Percentiles rank a stretch among this genome's conserved stretches.
Evolutionary conservation across 1,140 invertebrate species (phyloP).

Genomic region (Leptinotarsa defecta): DNA sequence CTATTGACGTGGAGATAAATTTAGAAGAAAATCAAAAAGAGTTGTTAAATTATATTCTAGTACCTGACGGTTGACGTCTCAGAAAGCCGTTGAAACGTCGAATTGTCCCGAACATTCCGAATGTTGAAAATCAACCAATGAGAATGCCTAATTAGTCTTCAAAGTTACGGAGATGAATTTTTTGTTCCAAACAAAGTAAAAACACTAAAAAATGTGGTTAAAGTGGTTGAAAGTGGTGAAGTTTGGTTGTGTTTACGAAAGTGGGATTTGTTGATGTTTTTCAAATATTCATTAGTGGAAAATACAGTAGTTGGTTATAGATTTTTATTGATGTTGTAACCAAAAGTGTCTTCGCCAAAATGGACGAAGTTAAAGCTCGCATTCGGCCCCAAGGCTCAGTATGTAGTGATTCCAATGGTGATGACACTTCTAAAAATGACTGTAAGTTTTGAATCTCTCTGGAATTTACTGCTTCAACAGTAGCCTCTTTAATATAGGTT

Average conservation of each 20-base stretch:
- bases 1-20: not conserved
- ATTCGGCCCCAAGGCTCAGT: slow-evolving; percentile 49
- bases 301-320: slow-evolving; percentile 27
- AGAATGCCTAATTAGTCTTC: slow-evolving; percentile 40
- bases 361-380: slow-evolving; percentile 53
- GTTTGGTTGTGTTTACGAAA: slow-evolving; percentile 23
- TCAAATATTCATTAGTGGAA: slow-evolving; percentile 22
- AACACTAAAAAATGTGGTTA: slow-evolving; percentile 44
- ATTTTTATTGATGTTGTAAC: slow-evolving; percentile 46
- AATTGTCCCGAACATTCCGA: slow-evolving; percentile 2
- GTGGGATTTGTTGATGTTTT: slow-evolving; percentile 32
- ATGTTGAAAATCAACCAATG: slow-evolving; percentile 37
- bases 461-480: not conserved
- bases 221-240: slow-evolving; percentile 36
- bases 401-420: slow-evolving; percentile 52
- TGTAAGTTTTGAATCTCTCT: slow-evolving; percentile 36
- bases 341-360: slow-evolving; percentile 50
- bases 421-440: slow-evolving; percentile 46
- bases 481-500: slow-evolving; percentile 38
- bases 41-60: not conserved
- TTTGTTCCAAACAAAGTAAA: slow-evolving; percentile 49
- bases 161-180: slow-evolving; percentile 46
- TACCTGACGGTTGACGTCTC: slow-evolving; percentile 1
- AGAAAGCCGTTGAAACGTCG: slow-evolving; percentile 4
- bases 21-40: not conserved